Evolutionary conservation across 2,113 vertebrate genomes (phyloP), one percentile per base, ranked within the genome.

Genomic region (Kryptolebias marmoratus): DNA sequence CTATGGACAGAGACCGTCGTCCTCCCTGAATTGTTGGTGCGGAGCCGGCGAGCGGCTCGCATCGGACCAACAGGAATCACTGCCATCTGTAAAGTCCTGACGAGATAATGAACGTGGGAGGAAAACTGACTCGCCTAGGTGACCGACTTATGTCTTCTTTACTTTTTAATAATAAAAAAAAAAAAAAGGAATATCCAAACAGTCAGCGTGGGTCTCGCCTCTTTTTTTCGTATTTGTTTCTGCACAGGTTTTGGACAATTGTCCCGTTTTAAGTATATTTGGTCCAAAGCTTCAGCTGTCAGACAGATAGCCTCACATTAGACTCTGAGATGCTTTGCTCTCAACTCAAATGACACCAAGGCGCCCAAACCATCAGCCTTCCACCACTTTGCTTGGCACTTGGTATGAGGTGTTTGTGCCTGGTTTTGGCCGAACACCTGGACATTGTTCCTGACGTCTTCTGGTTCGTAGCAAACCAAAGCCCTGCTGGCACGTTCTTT

Each of bases 81-180:
- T 93, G 91, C 92, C 89, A 88, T 79, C 68, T 84, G 61, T 87
- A 72, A 84, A 83, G 5, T 42, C 10, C 10, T 5, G 9, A 82
- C 68, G 60, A 77, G 80, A 66, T 15, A 0, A 75, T 77, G 53
- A 59, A 63, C 56, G 4, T 4, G 66, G 60, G 72, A 47, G 75
- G 72, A 62, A 53, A 68, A 28, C 11, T 13, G 74, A 49, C 62
- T 39, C 39, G 56, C 64, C 15, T 48, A 68, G 56, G 73, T 56
- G 57, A 45, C 48, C 28, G 49, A 73, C 59, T 69, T 68, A 76
- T 85, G 81, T 85, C 79, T 79, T 85, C 77, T 79, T 83, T 75
- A 77, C 82, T 88, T 92, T 93, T 87, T 81, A 92, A 91, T 92
- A 92, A 42, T 9, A 42, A 42, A 42, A 53, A 92, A 91, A 92